Percentiles rank a stretch among this genome's conserved stretches.
Conservation (phyloP, 2,113 vertebrate species). For the Phaethornis superciliosus region DNA sequence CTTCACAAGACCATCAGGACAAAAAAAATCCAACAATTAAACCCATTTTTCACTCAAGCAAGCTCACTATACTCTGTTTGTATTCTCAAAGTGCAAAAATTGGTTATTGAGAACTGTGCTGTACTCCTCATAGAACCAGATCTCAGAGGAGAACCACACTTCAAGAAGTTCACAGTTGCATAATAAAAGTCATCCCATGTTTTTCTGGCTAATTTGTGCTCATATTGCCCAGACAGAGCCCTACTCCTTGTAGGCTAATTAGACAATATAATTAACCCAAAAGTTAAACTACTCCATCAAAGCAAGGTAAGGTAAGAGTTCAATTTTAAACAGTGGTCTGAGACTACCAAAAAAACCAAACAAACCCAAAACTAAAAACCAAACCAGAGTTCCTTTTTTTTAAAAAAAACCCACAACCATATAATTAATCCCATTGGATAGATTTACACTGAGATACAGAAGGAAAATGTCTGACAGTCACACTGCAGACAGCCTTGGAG, state of each 20-base stretch:
- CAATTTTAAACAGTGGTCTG: neutral
- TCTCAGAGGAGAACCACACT: neutral
- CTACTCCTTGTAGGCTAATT: neutral
- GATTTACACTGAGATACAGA: neutral
- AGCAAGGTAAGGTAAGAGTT: neutral
- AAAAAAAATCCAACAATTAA: neutral
- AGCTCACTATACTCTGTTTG: neutral
- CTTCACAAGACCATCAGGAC: neutral
- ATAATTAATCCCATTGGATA: neutral
- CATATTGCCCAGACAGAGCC: neutral
- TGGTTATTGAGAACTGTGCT: neutral
- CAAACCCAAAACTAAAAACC: neutral
- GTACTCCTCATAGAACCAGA: neutral
- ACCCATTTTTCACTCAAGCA: neutral
- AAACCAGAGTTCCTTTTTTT: neutral
- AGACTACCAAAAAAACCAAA: neutral
- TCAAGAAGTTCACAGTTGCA: neutral
- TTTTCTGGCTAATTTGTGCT: neutral
- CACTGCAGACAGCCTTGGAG: neutral
- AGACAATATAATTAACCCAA: neutral
- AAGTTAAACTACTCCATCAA: neutral
- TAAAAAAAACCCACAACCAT: neutral
- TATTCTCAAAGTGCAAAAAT: neutral
- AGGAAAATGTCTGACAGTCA: neutral
- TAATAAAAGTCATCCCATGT: neutral